phyloP scores from a whole-genome alignment of 2,797 vertebrate genomes.

The Chloroceryle inda region DNA sequence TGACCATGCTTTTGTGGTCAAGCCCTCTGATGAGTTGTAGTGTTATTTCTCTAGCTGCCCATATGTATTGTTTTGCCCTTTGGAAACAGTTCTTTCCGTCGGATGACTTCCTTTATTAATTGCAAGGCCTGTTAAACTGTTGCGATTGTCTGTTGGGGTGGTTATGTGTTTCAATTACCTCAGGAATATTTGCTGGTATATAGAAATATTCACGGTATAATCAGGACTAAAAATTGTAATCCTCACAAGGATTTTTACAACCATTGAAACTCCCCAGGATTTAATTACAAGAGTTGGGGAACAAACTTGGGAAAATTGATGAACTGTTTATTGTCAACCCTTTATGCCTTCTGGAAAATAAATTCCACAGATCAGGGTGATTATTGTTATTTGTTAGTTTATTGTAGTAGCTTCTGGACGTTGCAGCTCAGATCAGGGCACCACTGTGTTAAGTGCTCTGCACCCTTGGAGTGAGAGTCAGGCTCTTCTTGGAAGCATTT shows the following conservation, averaged over 20 bases:
- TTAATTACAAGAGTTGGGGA: conserved; percentile 36
- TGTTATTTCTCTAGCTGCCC: background rate
- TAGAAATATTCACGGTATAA: conserved; percentile 23
- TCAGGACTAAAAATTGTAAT: conserved; percentile 7
- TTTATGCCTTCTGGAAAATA: background rate
- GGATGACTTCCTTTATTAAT: background rate
- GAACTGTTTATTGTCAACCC: conserved; percentile 53
- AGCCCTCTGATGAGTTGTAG: background rate
- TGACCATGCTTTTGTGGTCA: background rate
- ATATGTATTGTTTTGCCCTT: background rate
- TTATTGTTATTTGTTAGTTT: conserved; percentile 49
- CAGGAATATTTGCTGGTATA: conserved; percentile 31
- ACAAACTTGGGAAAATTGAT: conserved; percentile 31
- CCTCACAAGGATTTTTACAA: conserved; percentile 7
- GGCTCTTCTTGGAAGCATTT: rapidly evolving
- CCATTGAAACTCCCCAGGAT: background rate
- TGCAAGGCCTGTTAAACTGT: background rate
- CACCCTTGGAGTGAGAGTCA: background rate
- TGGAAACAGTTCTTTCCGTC: background rate
- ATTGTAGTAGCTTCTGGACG: conserved; percentile 29
- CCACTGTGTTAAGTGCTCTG: background rate
- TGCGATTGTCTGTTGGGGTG: background rate
- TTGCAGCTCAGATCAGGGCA: background rate
- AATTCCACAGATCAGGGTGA: background rate
- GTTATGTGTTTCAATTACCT: conserved; percentile 12